Evolutionary conservation across 2,797 vertebrate genomes (phyloP).

Genomic region (Lophotriccus pileatus): DNA sequence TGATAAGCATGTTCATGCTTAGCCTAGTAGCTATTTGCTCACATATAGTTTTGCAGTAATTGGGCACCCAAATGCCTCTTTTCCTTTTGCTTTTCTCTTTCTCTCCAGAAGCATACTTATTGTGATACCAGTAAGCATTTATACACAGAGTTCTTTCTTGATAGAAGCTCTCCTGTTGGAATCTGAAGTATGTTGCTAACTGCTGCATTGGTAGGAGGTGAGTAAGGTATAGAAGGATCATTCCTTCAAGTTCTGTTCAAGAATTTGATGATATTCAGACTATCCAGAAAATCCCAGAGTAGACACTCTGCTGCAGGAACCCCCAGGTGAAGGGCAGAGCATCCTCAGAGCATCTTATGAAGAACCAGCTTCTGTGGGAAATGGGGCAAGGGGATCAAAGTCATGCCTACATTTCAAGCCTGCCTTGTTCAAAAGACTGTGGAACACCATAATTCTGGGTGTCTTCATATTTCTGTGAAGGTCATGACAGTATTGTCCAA

Average conservation of each 20-base stretch:
- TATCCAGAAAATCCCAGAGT: background rate
- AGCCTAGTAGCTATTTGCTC: background rate
- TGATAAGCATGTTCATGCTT: background rate
- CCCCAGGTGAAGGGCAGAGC: background rate
- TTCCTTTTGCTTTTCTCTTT: background rate
- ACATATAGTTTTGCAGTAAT: background rate
- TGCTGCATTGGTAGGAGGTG: background rate
- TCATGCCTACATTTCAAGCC: background rate
- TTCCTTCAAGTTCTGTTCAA: background rate
- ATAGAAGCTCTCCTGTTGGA: background rate
- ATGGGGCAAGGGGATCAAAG: background rate
- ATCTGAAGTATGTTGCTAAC: background rate
- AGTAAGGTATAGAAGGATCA: background rate
- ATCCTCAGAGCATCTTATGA: fast-evolving
- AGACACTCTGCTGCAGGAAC: background rate
- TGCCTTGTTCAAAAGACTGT: background rate
- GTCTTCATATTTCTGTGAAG: background rate
- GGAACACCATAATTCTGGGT: background rate
- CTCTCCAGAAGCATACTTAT: background rate
- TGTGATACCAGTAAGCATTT: background rate
- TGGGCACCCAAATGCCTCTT: background rate
- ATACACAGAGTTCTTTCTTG: background rate
- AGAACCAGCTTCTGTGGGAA: background rate
- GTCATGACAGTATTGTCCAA: fast-evolving
- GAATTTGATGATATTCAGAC: background rate